These are phyloP conservation scores for Hemicordylus capensis DNA, from an alignment of 2,113 vertebrate species.

Conservation along the genomic window DNA sequence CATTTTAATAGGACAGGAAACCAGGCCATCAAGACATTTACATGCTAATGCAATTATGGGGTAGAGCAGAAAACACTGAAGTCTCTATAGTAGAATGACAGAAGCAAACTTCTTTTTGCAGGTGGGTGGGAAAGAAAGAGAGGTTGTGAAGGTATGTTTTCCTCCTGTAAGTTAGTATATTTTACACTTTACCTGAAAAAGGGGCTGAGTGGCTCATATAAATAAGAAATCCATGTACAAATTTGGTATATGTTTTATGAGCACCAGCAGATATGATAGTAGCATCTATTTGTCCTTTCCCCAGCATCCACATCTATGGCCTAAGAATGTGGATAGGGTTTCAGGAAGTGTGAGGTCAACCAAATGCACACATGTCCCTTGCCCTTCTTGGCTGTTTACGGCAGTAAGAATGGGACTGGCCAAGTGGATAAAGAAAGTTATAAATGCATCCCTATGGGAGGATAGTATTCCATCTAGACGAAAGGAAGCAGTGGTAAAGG, in stretches of 20 bases:
- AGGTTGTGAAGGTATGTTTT: not conserved
- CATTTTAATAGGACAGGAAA: slow-evolving; percentile 55
- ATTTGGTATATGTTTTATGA: not conserved
- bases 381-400: too few species aligned
- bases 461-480: too few species aligned
- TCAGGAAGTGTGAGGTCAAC: too few species aligned
- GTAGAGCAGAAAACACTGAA: slow-evolving; percentile 50
- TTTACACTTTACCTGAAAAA: not conserved
- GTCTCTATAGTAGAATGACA: slow-evolving; percentile 48
- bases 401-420: too few species aligned
- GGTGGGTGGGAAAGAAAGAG: slow-evolving; percentile 12
- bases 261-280: too few species aligned
- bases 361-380: too few species aligned
- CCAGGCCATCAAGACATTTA: slow-evolving; percentile 69
- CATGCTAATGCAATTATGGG: slow-evolving; percentile 69
- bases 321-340: too few species aligned
- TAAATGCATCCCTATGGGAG: too few species aligned
- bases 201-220: not conserved
- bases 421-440: too few species aligned
- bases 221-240: not conserved
- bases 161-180: slow-evolving; percentile 5
- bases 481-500: too few species aligned
- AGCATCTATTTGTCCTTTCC: too few species aligned
- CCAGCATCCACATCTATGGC: too few species aligned
- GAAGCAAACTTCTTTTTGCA: slow-evolving; percentile 31